Evolutionary conservation across 2,888 invertebrate genomes (phyloP).

Genomic region (Drosophila phalerata): DNA sequence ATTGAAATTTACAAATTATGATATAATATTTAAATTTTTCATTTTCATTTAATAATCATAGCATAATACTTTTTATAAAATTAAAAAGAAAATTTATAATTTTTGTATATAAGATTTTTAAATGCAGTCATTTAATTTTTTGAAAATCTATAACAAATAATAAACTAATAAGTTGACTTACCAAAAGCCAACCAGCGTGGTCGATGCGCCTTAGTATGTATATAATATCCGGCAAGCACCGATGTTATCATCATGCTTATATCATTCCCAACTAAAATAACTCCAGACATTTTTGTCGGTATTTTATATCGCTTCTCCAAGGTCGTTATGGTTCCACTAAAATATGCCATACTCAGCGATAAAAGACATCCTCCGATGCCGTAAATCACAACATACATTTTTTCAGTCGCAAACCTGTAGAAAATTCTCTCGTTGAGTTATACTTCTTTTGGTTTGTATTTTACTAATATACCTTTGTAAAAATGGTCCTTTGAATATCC

Average conservation of each 20-base stretch:
- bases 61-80: too few relatives aligned
- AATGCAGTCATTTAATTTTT: too few relatives aligned
- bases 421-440: neutral
- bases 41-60: too few relatives aligned
- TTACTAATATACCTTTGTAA: constrained; percentile 86
- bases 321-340: constrained; percentile 90
- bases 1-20: too few relatives aligned
- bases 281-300: constrained; percentile 89
- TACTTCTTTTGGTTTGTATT: neutral
- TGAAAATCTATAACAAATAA: too few relatives aligned
- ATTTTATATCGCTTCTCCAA: constrained; percentile 91
- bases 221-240: constrained; percentile 89
- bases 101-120: too few relatives aligned
- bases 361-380: constrained; percentile 89
- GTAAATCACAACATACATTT: constrained; percentile 87
- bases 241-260: constrained; percentile 89
- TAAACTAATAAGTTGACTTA: constrained; percentile 39
- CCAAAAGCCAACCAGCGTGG: constrained; percentile 90
- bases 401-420: constrained; percentile 84
- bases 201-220: constrained; percentile 88
- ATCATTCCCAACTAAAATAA: constrained; percentile 91
- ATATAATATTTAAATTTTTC: too few relatives aligned
- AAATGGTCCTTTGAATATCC: constrained; percentile 87
- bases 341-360: constrained; percentile 89
- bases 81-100: too few relatives aligned